Evolutionary conservation across 2,888 invertebrate species (phyloP), one percentile per base, ranked within the genome.

Genomic region (Nipponacmea schrenckii): DNA sequence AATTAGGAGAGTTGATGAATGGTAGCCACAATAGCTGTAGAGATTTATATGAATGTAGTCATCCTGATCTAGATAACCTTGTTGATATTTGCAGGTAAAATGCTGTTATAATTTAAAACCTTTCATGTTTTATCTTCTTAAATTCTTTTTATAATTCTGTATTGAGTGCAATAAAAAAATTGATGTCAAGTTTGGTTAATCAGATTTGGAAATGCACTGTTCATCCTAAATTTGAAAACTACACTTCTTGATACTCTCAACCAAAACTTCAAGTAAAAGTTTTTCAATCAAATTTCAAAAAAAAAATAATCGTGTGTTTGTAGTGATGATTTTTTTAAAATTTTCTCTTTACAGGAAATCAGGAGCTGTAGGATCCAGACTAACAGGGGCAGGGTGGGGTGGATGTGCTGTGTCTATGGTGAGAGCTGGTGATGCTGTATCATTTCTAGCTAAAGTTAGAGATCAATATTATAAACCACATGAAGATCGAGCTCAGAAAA

Each of bases 301-400:
- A n/a, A n/a, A 31, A 5, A 5, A 3, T 31, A 31, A 31, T 31
- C 31, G 5, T 3, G 2, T 31, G 31, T 31, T 31, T 5, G 3
- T 31, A 31, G 2, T 31, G 4, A 39, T 8, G 39, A 39, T 39
- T 1, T 39, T 8, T 39, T 39, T 39, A 8, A 10, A 39, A 39
- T 39, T 39, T 46, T 73, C 31, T 62, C 14, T 65, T 64, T 73
- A 63, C 79, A 89, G 88, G 70, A 67, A 85, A 44, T 75, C 91
- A 74, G 92, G 93, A 67, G 92, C 93, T 4, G 90, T 94, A n/a
- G 94, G 96, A 62, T 94, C 95, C n/a, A 92, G 98, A 68, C 91
- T 99, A 56, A 98, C 98, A 1, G 99, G 98, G 48, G 98, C 98
- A 45, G 97, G 97, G 10, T 98, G 98, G 98, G 99, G 98, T 50